Conservation (phyloP, 2,113 vertebrate species). For the Bubo bubo region DNA sequence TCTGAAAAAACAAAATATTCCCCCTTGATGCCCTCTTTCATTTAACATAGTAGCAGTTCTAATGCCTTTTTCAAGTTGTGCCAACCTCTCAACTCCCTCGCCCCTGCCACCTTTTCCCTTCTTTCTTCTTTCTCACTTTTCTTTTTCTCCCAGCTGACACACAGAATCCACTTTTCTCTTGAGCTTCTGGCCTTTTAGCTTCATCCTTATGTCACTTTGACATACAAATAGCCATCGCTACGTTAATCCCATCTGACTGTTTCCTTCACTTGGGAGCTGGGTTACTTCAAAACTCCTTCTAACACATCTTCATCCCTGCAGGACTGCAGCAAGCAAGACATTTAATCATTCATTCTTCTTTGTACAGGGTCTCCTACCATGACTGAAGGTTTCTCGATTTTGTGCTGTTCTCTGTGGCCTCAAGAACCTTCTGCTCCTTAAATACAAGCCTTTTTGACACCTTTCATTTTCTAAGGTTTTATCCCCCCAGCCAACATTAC, state of each 20-base stretch:
- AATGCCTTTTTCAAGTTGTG: not conserved
- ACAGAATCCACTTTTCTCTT: not conserved
- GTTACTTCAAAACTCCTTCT: not conserved
- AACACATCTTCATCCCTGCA: not conserved
- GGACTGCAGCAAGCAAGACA: not conserved
- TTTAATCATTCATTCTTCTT: not conserved
- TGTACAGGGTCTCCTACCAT: not conserved
- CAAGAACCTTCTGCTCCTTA: not conserved
- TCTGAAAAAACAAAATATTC: slow-evolving; percentile 11
- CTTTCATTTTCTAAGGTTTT: not conserved
- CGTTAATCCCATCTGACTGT: not conserved
- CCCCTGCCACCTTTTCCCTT: not conserved
- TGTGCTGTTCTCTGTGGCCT: not conserved
- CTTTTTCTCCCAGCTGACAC: not conserved
- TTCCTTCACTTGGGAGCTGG: not conserved
- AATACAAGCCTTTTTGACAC: not conserved
- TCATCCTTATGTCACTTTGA: not conserved
- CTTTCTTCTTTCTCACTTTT: not conserved
- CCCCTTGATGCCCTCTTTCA: not conserved
- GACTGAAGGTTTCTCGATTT: not conserved
- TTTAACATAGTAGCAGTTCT: not conserved
- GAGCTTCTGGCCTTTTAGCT: not conserved
- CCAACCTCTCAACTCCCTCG: not conserved
- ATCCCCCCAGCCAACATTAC: not conserved
- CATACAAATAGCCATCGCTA: not conserved